Base-by-base conservation (phyloP, 2,888 invertebrate species). In the Lissocephala sabroskyi region DNA sequence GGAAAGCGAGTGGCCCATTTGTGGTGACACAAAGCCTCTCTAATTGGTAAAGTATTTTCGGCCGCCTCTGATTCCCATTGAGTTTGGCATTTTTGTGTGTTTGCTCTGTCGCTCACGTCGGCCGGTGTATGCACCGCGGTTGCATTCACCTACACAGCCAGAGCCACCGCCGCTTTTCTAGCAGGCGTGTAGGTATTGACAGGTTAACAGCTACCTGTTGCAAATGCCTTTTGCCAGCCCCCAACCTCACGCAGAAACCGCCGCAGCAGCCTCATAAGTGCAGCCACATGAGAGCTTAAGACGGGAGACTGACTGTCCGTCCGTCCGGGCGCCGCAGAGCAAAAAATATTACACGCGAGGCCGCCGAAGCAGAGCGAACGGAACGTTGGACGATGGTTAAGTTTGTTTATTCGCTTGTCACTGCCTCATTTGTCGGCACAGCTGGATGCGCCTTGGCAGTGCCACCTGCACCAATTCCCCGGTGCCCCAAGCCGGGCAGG, bases 341-440 rank as follows among this genome's bases (percentile, higher is more conserved):
- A 23, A 23, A 23, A 23, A 23, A 7, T 23, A 23, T 5, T 23
- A 23, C 23, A 23, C 23, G 23, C 23, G 23, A 23, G 23, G 4
- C 23, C 3, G 7, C 3, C 4, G 30, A 30, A 11, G 11, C 30
- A 30, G 30, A 30, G 30, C 30, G n/a, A n/a, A 3, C 16, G 32
- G 6, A 14, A 19, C 37, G 28, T 23, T 29, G 49, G 1, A 7
- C 30, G 33, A 40, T 45, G 62, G 49, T 58, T 77, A 78, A 70
- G 75, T 70, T 78, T 75, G 75, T 75, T 77, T 70, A 75, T 77
- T 70, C 77, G 75, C 76, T 70, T 77, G 68, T 70, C 68, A 73
- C 76, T 59, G 68, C 45, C 55, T 68, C 78, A 70, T 70, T 70
- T 70, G 68, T 70, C 73, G 71, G 68, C 68, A 75, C 68, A 77